A percentile compares a stretch with the other conserved stretches of the same genome.
Evolutionary conservation across 2,113 vertebrate genomes (phyloP).

Genomic region (Oenanthe melanoleuca): DNA sequence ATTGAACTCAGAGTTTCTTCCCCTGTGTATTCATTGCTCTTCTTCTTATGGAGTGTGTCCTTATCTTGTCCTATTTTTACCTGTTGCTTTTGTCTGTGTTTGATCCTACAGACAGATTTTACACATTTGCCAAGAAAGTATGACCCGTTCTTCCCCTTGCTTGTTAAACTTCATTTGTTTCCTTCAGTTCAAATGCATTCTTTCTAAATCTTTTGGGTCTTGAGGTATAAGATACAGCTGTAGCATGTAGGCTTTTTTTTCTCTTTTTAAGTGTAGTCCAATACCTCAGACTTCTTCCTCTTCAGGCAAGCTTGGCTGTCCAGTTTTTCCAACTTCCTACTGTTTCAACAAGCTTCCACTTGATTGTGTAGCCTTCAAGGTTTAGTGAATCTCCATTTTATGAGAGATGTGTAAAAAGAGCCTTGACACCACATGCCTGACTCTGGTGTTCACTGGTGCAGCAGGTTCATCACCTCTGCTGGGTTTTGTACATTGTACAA

Average conservation of each 20-base stretch:
- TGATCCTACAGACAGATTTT: background rate
- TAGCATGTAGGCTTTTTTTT: background rate
- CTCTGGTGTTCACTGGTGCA: background rate
- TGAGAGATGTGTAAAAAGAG: background rate
- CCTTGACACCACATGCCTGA: background rate
- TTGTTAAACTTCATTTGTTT: background rate
- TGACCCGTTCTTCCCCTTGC: background rate
- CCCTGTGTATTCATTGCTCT: background rate
- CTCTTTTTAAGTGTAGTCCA: slow-evolving; percentile 2
- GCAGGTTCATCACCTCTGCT: background rate
- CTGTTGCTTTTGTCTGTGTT: background rate
- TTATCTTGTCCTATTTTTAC: background rate
- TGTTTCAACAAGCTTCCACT: background rate
- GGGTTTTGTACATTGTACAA: background rate
- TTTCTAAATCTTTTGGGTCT: background rate
- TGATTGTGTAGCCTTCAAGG: background rate
- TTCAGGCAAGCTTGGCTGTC: background rate
- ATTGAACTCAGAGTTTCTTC: background rate
- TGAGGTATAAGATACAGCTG: background rate
- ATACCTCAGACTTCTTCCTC: background rate
- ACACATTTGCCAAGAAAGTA: background rate
- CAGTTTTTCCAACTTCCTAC: background rate
- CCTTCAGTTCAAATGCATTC: background rate
- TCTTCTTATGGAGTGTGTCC: background rate
- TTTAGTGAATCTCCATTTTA: background rate